Base-by-base conservation (phyloP, 2,888 invertebrate genomes). In the Limnephilus auricula region DNA sequence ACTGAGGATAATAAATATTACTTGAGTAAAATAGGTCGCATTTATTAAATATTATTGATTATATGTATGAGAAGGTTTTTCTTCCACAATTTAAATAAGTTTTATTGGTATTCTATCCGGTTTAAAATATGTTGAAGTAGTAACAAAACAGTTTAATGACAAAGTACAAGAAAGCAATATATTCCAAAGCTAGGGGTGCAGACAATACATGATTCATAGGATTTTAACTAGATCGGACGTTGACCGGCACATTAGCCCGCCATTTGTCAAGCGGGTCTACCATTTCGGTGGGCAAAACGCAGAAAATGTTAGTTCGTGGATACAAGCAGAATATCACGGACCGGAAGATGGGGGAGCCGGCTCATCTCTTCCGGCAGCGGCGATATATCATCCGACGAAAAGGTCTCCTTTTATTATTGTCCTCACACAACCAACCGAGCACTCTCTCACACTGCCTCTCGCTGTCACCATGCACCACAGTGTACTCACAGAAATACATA, bases 331-430 rank as follows among this genome's bases (percentile, higher is more conserved):
- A 79, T 82, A 91, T 80, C 87, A 85, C 84, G 40, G 37, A 30
- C 31, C 89, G 92, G 92, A 92, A 82, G 90, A 79, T 80, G 65
- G 84, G 79, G 92, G 90, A 65, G 82, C 86, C 78, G 50, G 65
- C 83, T 79, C 90, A 84, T 89, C 89, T 90, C 90, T 91, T 91
- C 91, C 91, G 91, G 92, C 83, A 80, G 89, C 88, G 90, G 89
- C 90, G 84, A 92, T 92, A 92, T 92, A 92, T 92, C 92, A 92
- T 91, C 91, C 90, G 90, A 84, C 90, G 90, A 91, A 92, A 92
- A 91, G 92, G 92, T 91, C 88, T 34, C 90, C 84, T 90, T 91
- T 92, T 92, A 90, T 92, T 90, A 89, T 90, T 90, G 92, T 92
- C 90, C 87, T 79, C 45, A 90, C 85, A 89, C 90, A 87, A 25